Conservation (phyloP, 2,113 vertebrate genomes). For the Albula glossodonta region DNA sequence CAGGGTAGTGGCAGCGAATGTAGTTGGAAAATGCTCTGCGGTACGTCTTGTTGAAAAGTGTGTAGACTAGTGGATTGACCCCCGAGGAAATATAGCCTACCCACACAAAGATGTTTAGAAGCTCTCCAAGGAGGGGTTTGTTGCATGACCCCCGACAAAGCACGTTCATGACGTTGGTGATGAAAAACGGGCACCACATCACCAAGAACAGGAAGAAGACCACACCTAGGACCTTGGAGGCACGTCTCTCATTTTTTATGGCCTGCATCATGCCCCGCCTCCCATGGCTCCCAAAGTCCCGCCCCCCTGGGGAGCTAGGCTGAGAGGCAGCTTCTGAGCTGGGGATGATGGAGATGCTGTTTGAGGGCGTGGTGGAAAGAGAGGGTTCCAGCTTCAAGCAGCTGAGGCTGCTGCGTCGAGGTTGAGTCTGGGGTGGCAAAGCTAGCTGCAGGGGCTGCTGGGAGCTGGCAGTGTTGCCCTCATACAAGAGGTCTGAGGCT, state of each 20-base stretch:
- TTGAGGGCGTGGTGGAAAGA: not conserved
- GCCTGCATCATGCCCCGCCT: conserved; percentile 80
- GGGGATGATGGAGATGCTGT: conserved; percentile 66
- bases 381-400: conserved; percentile 65
- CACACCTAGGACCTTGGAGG: conserved; percentile 83
- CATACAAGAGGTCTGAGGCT: conserved; percentile 68
- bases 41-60: conserved; percentile 84
- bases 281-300: conserved; percentile 55
- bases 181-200: conserved; percentile 87
- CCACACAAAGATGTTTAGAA: conserved; percentile 83
- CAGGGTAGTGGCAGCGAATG: conserved; percentile 73
- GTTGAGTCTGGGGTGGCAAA: conserved; percentile 5
- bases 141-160: conserved; percentile 76
- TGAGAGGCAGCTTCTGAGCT: conserved; percentile 61
- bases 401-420: conserved; percentile 62
- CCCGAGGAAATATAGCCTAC: conserved; percentile 85
- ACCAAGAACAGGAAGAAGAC: conserved; percentile 86
- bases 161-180: conserved; percentile 82
- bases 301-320: conserved; percentile 57
- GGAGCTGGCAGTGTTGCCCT: conserved; percentile 39
- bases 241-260: conserved; percentile 81
- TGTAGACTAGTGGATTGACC: conserved; percentile 83
- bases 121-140: conserved; percentile 68
- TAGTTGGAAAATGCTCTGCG: conserved; percentile 82
- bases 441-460: not conserved